Percentiles rank a stretch among this genome's conserved stretches.
These are phyloP conservation scores for Psephotus haematonotus DNA, from an alignment of 2,113 vertebrate species.

Conservation along the genomic window DNA sequence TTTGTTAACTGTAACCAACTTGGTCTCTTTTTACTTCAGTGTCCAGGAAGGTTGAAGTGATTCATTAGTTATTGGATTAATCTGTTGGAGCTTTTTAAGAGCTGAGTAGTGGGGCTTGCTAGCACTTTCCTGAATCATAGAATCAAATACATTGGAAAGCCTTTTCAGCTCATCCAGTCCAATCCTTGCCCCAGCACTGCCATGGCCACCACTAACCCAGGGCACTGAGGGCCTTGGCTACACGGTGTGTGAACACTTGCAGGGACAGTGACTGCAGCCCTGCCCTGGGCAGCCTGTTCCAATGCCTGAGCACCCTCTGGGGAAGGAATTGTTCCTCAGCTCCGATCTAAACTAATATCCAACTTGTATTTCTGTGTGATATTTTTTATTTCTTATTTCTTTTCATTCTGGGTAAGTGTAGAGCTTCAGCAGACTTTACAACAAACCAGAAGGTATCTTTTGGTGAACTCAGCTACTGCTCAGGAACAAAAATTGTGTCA, in stretches of 20 bases:
- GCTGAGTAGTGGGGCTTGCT: neutral
- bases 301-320: neutral
- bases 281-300: neutral
- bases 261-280: neutral
- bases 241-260: neutral
- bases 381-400: neutral
- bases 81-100: neutral
- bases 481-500: neutral
- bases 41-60: neutral
- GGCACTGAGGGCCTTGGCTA: neutral
- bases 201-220: neutral
- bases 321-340: neutral
- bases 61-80: neutral
- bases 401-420: rapidly evolving
- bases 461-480: neutral
- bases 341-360: neutral
- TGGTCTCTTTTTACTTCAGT: neutral
- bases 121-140: neutral
- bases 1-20: neutral
- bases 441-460: neutral
- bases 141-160: neutral
- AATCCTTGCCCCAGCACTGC: neutral
- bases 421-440: neutral
- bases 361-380: neutral
- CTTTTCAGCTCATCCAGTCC: neutral